A percentile compares a stretch with the other conserved stretches of the same genome.
Evolutionary conservation across 1,140 invertebrate genomes (phyloP).

Genomic region (Adelges cooleyi): DNA sequence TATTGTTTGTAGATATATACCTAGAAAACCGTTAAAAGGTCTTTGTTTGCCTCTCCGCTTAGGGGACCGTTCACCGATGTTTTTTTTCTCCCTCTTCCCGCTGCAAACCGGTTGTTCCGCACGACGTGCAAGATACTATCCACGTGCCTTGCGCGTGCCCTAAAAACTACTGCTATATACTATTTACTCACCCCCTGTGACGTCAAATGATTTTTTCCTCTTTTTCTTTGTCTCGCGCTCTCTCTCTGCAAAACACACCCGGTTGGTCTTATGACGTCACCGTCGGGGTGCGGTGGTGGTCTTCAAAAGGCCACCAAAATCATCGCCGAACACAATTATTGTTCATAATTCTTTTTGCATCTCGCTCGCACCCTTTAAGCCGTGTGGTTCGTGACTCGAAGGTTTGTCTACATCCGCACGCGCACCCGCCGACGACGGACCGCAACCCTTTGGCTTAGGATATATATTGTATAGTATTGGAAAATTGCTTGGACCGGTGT

Average conservation of each 20-base stretch:
- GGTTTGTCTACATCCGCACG: neutral
- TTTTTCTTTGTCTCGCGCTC: neutral
- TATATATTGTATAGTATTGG: constrained; percentile 2
- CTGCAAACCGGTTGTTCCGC: constrained; percentile 20
- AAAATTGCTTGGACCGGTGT: constrained; percentile 22
- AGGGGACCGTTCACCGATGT: constrained; percentile 2
- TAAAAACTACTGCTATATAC: neutral
- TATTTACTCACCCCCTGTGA: constrained; percentile 23
- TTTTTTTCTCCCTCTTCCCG: neutral
- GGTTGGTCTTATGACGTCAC: constrained; percentile 23
- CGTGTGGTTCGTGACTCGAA: neutral
- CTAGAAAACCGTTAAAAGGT: constrained; percentile 29
- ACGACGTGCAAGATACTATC: neutral
- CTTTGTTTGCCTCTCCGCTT: constrained; percentile 12
- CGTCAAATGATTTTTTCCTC: constrained; percentile 8
- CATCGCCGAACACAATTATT: neutral
- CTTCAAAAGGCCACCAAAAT: constrained; percentile 5
- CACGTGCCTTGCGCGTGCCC: constrained; percentile 28
- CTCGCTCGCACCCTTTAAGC: neutral
- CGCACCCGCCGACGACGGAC: neutral
- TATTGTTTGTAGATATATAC: constrained; percentile 12
- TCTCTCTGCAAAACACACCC: neutral
- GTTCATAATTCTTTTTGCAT: neutral
- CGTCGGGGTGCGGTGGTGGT: neutral
- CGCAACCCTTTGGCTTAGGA: constrained; percentile 11